Evolutionary conservation across 2,888 invertebrate species (phyloP).

Genomic region (Watsonalla cultraria): DNA sequence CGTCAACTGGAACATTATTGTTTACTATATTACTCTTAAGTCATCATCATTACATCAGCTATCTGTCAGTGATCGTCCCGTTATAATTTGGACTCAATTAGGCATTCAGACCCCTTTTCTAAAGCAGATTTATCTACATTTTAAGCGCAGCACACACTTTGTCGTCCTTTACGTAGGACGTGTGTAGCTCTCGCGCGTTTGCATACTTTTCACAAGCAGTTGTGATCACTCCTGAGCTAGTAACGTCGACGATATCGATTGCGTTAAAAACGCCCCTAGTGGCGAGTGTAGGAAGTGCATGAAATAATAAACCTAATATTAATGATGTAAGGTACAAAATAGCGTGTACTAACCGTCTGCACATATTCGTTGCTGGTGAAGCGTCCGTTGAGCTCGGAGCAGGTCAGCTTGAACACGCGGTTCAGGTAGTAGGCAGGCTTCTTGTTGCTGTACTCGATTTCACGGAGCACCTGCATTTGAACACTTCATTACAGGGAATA

Average conservation of each 20-base stretch:
- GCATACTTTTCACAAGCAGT: background rate
- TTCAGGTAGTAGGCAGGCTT: slow-evolving; percentile 97
- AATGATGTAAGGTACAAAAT: too few relatives aligned
- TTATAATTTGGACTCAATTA: background rate
- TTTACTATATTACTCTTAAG: background rate
- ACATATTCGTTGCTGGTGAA: slow-evolving; percentile 98
- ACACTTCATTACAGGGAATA: background rate
- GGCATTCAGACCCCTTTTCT: too few relatives aligned
- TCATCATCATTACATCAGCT: too few relatives aligned
- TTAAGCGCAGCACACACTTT: too few relatives aligned
- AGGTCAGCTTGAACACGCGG: slow-evolving; percentile 96
- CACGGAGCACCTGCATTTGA: slow-evolving; percentile 78
- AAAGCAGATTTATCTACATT: too few relatives aligned
- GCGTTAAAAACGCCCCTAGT: too few relatives aligned
- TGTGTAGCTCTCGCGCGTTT: too few relatives aligned
- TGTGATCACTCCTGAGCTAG: too few relatives aligned
- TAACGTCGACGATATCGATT: too few relatives aligned
- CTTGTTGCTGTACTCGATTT: slow-evolving; percentile 95
- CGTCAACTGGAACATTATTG: slow-evolving; percentile 78
- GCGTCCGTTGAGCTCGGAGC: slow-evolving; percentile 94
- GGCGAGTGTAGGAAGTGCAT: too few relatives aligned
- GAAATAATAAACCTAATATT: background rate
- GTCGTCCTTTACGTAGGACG: too few relatives aligned
- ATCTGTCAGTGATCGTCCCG: too few relatives aligned
- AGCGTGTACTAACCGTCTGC: slow-evolving; percentile 82